These are phyloP conservation scores for Dendrolimus kikuchii DNA, from an alignment of 1,140 invertebrate genomes.

Conservation along the genomic window DNA sequence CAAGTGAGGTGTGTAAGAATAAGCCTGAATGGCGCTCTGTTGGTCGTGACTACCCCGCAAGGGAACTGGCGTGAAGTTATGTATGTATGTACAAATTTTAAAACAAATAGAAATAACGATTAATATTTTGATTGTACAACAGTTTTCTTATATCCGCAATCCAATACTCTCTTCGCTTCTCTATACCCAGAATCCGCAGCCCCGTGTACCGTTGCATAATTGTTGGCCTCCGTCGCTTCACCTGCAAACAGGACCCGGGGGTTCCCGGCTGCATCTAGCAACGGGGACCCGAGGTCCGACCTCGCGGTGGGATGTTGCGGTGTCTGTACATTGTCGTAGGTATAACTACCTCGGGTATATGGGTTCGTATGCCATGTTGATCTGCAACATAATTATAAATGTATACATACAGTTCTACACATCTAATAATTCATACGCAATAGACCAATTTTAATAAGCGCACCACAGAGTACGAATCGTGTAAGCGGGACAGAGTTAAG, in stretches of 20 bases:
- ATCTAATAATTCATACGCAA: too few relatives aligned
- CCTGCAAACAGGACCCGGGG: constrained; percentile 26
- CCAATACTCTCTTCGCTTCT: constrained; percentile 75
- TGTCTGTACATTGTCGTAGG: constrained; percentile 29
- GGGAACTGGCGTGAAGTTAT: too few relatives aligned
- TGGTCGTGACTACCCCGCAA: too few relatives aligned
- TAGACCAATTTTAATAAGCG: too few relatives aligned
- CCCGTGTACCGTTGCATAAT: constrained; percentile 83
- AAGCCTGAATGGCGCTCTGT: too few relatives aligned
- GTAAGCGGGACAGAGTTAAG: too few relatives aligned
- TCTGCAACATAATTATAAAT: constrained; percentile 13
- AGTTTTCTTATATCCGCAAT: neutral
- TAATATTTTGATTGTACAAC: neutral
- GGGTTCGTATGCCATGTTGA: constrained; percentile 40
- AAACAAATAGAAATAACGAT: too few relatives aligned
- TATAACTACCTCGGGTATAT: constrained; percentile 35
- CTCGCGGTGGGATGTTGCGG: constrained; percentile 27
- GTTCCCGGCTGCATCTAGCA: constrained; percentile 15
- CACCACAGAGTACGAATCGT: too few relatives aligned
- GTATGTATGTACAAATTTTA: too few relatives aligned
- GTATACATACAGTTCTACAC: too few relatives aligned
- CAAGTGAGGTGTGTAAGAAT: too few relatives aligned
- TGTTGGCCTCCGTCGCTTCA: constrained; percentile 73
- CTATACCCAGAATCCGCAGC: constrained; percentile 81
- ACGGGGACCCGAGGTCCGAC: constrained; percentile 10